Conservation (phyloP, 2,888 invertebrate genomes). For the Lithophane socia region DNA sequence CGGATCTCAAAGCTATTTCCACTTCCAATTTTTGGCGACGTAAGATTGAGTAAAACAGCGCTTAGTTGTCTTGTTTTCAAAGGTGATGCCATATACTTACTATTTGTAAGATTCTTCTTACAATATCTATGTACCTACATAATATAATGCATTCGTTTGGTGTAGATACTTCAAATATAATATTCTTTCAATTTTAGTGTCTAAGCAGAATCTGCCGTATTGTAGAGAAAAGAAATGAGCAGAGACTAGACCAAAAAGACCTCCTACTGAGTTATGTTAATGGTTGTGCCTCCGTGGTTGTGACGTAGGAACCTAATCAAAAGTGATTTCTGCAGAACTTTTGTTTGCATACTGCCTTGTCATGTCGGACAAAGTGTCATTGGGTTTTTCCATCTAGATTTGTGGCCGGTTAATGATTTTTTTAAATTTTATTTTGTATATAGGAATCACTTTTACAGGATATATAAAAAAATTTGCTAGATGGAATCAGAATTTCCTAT, state of each 20-base stretch:
- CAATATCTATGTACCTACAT: neutral
- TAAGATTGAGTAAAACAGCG: constrained; percentile 12
- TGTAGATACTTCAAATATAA: neutral
- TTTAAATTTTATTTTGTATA: no score
- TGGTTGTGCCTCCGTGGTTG: neutral
- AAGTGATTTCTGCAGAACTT: neutral
- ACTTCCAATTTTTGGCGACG: neutral
- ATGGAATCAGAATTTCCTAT: neutral
- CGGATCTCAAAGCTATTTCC: neutral
- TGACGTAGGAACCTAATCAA: neutral
- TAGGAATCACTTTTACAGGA: neutral
- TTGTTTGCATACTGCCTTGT: neutral
- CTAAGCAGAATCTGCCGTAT: no score
- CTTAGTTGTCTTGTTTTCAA: neutral
- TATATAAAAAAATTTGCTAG: neutral
- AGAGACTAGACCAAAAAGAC: neutral
- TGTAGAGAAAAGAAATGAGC: neutral
- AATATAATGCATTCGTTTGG: neutral
- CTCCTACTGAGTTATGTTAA: neutral
- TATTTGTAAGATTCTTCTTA: neutral
- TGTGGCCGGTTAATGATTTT: neutral
- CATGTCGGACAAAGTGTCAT: neutral
- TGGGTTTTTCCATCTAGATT: no score
- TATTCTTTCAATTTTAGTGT: neutral
- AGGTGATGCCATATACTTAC: neutral